Evolutionary conservation across 2,797 vertebrate genomes (phyloP), one percentile per base, ranked within the genome.

Genomic region (Paedocypris micromegethes): DNA sequence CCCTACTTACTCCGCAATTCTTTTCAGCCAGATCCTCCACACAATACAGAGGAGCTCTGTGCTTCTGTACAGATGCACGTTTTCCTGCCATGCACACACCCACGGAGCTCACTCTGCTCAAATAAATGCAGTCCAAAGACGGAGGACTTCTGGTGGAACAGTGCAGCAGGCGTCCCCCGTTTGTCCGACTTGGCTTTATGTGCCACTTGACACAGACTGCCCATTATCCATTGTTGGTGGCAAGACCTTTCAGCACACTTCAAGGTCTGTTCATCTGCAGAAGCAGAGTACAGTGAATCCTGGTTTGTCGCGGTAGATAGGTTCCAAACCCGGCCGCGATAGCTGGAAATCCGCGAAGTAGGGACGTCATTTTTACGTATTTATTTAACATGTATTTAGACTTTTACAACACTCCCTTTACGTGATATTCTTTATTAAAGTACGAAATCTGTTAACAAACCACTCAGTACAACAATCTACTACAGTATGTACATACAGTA

Each of bases 11-110:
- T 83, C 78, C 62, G 5, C 79, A 78, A 79, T 79, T 80, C 81
- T 82, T 81, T 86, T 86, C 82, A 83, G 83, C 85, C 86, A 89
- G 83, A 77, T 77, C 78, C 75, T 75, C 74, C 83, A 85, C 72
- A 88, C 83, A 89, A 86, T 86, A 88, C 83, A 86, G 85, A 82
- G 78, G 73, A 86, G 77, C 77, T 82, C 82, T 87, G 85, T 86
- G 80, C 60, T 55, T 60, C 58, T 43, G 74, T 74, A 80, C 80
- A 71, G 65, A 79, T 79, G 82, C 77, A 77, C 77, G 70, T 80
- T 9, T 79, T 77, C 66, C 73, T 63, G 70, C 72, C 64, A 66
- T 74, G 68, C 56, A 68, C 56, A 66, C 60, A 76, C 55, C 54
- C 57, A 39, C 43, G 39, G 9, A 80, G 82, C 85, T 81, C 81